Conservation (phyloP, 2,113 vertebrate genomes). For the Melanerpes aurifrons region DNA sequence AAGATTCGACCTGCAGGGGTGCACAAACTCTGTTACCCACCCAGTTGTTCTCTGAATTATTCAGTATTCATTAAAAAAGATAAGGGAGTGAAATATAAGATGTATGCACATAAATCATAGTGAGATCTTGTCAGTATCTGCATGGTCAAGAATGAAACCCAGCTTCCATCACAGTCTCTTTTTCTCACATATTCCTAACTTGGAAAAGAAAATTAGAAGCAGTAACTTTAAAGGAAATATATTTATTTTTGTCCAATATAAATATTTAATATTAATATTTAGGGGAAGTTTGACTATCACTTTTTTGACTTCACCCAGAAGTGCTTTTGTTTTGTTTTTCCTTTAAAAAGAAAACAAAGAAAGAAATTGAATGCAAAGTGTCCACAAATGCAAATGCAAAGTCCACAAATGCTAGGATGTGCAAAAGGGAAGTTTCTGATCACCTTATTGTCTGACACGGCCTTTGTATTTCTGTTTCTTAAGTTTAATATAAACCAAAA, state of each 20-base stretch:
- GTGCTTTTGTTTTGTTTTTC: not conserved
- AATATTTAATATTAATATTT: not conserved
- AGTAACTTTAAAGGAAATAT: slow-evolving; percentile 1
- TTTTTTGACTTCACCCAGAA: not conserved
- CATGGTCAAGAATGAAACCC: not conserved
- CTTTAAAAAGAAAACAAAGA: not conserved
- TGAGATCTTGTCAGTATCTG: not conserved
- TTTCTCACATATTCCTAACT: not conserved
- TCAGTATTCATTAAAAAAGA: slow-evolving; percentile 21
- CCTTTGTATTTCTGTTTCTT: not conserved
- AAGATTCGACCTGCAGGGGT: not conserved
- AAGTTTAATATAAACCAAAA: not conserved
- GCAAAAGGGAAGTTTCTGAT: not conserved
- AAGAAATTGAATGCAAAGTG: not conserved
- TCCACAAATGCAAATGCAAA: not conserved
- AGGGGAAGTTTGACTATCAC: not conserved
- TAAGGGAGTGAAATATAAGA: slow-evolving; percentile 5
- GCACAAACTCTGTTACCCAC: not conserved
- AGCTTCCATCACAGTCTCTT: not conserved
- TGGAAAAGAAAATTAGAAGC: not conserved
- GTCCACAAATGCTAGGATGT: not conserved
- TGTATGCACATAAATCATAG: slow-evolving; percentile 7
- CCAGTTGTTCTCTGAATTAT: slow-evolving; percentile 19
- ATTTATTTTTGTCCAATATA: not conserved
- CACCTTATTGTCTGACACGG: not conserved